Evolutionary conservation across 2,888 invertebrate species (phyloP).

Genomic region (Cryptocheilus praepositus): DNA sequence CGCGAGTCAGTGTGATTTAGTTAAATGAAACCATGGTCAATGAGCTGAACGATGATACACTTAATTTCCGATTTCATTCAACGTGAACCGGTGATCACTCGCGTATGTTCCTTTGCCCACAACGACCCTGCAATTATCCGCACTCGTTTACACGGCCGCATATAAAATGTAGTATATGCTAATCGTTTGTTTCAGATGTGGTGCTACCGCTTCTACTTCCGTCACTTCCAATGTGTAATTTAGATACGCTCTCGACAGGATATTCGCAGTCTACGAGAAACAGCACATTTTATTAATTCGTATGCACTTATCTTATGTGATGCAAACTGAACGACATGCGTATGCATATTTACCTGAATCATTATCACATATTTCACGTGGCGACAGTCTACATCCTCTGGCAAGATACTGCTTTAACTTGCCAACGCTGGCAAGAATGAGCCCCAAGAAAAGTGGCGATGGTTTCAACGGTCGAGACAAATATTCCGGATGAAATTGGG

Average conservation of each 20-base stretch:
- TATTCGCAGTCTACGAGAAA: conserved; percentile 52
- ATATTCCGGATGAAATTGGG: conserved; percentile 99
- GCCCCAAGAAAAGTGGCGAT: conserved; percentile 96
- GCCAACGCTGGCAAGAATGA: conserved; percentile 92
- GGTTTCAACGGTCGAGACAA: conserved; percentile 92
- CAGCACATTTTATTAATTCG: conserved; percentile 5
- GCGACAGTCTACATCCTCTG: conserved; percentile 85
- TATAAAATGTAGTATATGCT: background rate
- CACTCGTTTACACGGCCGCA: no score
- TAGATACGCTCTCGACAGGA: conserved; percentile 23
- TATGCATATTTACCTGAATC: conserved; percentile 77
- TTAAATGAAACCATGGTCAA: no score
- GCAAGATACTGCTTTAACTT: conserved; percentile 85
- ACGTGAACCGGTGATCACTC: no score
- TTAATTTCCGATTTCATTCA: no score
- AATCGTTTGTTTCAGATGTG: conserved; percentile 37
- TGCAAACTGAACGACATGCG: background rate
- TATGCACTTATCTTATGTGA: background rate
- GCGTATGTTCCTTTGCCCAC: no score
- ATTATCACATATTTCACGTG: conserved; percentile 84
- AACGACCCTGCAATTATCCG: no score
- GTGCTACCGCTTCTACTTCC: conserved; percentile 42
- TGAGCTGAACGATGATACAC: no score
- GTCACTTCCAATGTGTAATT: conserved; percentile 22
- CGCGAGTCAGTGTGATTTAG: no score